Conservation (phyloP, 2,113 vertebrate genomes). For the Rallus limicola region DNA sequence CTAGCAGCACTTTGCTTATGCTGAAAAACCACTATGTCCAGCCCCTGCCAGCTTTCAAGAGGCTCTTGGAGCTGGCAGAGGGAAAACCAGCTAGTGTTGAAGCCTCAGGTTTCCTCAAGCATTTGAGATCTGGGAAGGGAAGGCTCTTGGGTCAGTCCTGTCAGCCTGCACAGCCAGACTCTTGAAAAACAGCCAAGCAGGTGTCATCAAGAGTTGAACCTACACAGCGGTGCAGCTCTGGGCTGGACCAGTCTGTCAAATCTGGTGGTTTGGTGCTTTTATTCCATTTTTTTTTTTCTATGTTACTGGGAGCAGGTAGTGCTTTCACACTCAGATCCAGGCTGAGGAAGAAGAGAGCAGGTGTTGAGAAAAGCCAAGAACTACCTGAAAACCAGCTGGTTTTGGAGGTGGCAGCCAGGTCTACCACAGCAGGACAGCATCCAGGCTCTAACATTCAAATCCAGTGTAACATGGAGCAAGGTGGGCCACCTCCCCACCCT, state of each 20-base stretch:
- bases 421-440: background rate
- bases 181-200: background rate
- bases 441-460: background rate
- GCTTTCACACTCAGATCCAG: background rate
- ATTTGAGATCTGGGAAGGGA: background rate
- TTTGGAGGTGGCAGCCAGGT: background rate
- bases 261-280: background rate
- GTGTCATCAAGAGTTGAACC: background rate
- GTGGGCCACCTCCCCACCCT: background rate
- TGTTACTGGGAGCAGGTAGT: background rate
- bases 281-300: background rate
- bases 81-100: background rate
- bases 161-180: background rate
- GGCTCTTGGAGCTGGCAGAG: background rate
- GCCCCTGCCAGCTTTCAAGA: background rate
- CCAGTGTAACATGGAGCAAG: accelerated
- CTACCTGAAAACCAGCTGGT: background rate
- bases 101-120: background rate
- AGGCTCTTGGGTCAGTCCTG: background rate
- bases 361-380: background rate
- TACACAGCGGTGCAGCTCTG: background rate
- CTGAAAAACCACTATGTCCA: background rate
- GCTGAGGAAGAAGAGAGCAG: background rate
- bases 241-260: background rate
- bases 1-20: background rate